Percentiles rank a stretch among this genome's conserved stretches.
Conservation (phyloP, 2,113 vertebrate species). For the Micromys minutus region DNA sequence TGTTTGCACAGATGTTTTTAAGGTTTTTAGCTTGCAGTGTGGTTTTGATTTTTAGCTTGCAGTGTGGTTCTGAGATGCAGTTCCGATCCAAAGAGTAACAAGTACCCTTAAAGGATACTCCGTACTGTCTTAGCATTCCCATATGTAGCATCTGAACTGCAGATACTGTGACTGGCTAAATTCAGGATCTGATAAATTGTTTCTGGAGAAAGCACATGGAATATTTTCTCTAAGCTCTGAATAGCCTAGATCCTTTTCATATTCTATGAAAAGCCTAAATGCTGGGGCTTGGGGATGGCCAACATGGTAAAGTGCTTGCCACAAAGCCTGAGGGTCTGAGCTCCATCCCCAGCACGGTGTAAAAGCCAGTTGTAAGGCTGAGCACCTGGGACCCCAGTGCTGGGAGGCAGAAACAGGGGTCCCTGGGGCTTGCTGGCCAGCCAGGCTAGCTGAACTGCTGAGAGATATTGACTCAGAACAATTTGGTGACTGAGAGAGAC, state of each 20-base stretch:
- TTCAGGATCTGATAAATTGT: neutral
- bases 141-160: neutral
- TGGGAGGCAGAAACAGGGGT: neutral
- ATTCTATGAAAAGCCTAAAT: constrained; percentile 3
- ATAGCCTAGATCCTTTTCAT: constrained; percentile 26
- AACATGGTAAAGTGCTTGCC: neutral
- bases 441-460: neutral
- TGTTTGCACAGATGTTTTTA: constrained; percentile 43
- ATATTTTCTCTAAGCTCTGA: neutral
- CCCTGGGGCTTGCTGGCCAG: neutral
- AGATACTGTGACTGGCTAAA: neutral
- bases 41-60: constrained; percentile 44
- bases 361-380: neutral
- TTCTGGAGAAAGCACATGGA: neutral
- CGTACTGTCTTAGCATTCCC: neutral
- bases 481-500: neutral
- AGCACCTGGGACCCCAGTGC: neutral
- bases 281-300: neutral
- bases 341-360: neutral
- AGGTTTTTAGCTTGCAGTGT: constrained; percentile 43
- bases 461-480: neutral
- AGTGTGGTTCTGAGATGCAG: neutral
- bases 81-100: neutral
- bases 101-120: neutral
- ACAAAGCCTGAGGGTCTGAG: neutral